Conservation (phyloP, 37 sponge, comb jelly and placozoan species). For the Spongilla lacustris region DNA sequence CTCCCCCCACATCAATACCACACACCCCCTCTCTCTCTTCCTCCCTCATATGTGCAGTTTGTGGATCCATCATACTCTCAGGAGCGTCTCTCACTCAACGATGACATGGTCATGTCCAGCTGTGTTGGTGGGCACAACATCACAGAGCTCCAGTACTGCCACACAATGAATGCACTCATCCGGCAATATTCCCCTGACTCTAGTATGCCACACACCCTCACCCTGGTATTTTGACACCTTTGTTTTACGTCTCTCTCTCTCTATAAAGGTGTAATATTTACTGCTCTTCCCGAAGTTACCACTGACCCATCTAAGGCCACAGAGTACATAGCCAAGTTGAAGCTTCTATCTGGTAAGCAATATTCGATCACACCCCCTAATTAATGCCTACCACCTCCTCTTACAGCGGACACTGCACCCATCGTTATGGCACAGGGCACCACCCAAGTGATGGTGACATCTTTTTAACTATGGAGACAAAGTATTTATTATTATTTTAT, state of each 20-base stretch:
- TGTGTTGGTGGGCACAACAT: not conserved
- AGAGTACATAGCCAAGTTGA: slow-evolving; percentile 32
- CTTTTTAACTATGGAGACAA: not conserved
- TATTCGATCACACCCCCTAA: too few species aligned
- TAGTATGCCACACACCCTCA: slow-evolving; percentile 11
- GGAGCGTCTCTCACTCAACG: not conserved
- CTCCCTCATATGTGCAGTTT: too few species aligned
- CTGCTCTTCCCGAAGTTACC: slow-evolving; percentile 57
- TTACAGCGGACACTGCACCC: too few species aligned
- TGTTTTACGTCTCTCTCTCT: too few species aligned
- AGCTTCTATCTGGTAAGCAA: slow-evolving; percentile 36
- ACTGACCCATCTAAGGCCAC: slow-evolving; percentile 5
- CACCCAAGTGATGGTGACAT: slow-evolving; percentile 40
- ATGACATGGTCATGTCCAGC: not conserved
- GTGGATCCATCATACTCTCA: too few species aligned
- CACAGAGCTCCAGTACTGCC: slow-evolving; percentile 17
- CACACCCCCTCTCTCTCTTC: too few species aligned
- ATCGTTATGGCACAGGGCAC: too few species aligned
- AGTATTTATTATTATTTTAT: too few species aligned
- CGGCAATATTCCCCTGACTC: slow-evolving; percentile 46
- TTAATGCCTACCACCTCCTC: too few species aligned
- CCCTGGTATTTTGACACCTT: not conserved
- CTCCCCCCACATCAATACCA: not conserved
- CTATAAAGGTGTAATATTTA: slow-evolving; percentile 57
- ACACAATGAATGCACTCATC: slow-evolving; percentile 64